Conservation (phyloP, 2,888 invertebrate species). For the Ptychoptera albimana region DNA sequence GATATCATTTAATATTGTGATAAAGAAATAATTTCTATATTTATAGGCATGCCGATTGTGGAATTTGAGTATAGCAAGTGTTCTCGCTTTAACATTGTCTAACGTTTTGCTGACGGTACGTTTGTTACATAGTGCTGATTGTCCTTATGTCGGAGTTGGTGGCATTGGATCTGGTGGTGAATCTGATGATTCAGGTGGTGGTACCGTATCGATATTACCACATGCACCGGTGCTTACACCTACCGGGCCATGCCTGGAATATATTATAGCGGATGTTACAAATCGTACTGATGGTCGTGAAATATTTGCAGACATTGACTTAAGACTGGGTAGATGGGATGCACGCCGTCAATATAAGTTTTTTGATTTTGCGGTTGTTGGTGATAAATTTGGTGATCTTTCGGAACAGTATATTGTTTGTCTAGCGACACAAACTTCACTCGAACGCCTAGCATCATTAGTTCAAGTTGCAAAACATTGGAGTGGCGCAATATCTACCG, state of each 20-base stretch:
- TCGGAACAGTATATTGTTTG: conserved; percentile 46
- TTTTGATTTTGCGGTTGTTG: conserved; percentile 56
- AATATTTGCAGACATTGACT: conserved; percentile 42
- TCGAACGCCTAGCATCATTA: conserved; percentile 64
- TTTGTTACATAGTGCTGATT: conserved; percentile 35
- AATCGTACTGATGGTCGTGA: conserved; percentile 18
- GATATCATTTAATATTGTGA: neutral
- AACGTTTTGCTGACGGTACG: conserved; percentile 43
- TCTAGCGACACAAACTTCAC: conserved; percentile 71
- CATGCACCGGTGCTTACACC: conserved; percentile 12
- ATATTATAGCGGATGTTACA: conserved; percentile 18
- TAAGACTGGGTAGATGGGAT: conserved; percentile 61
- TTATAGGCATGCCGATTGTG: conserved; percentile 1
- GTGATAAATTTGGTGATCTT: conserved; percentile 44
- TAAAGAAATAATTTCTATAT: neutral
- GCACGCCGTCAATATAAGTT: conserved; percentile 48
- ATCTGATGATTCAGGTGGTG: conserved; percentile 10
- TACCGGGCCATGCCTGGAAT: conserved; percentile 10
- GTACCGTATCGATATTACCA: conserved; percentile 13
- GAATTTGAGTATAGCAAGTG: conserved; percentile 19
- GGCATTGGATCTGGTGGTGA: conserved; percentile 7
- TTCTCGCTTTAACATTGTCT: conserved; percentile 46
- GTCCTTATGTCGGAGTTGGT: conserved; percentile 13
- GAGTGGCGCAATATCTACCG: conserved; percentile 73
- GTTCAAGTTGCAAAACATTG: conserved; percentile 67